Base-by-base conservation (phyloP, 2,888 invertebrate genomes). In the Neelides folsomi region DNA sequence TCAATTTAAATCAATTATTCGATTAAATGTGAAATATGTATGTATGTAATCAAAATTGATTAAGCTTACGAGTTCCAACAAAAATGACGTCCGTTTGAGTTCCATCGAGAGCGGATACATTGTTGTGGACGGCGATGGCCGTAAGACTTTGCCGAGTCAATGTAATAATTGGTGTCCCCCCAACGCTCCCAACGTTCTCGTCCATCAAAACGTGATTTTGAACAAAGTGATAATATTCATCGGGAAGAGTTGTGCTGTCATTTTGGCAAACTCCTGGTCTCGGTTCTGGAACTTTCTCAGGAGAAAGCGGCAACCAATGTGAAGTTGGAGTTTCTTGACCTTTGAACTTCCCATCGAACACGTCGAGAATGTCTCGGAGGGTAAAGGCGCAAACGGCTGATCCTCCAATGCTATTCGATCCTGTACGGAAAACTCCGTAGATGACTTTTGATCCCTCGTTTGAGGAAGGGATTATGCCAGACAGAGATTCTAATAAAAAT, bases 141-240 rank as follows among this genome's bases (percentile, higher is more conserved):
- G 95, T 94, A 72, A 95, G 90, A 37, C 58, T 19, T 47, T 64
- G 61, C n/a, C 53, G 53, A 46, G 64, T 56, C 27, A 93, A 81
- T 59, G 94, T 85, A 65, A 97, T 82, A 66, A 97, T 83, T 16
- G 97, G 97, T 68, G 86, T 83, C 57, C 89, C 86, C 67, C 93
- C 90, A 74, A 88, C 87, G 51, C 92, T 83, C 55, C 87, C 87
- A 54, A 97, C 93, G 57, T 92, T 86, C 70, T 92, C 88, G 72
- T 97, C 94, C 94, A 98, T 94, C 67, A 97, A 77, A 19, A 95
- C 86, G 72, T 97, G 95, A 12, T 86, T 84, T 74, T 92, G 93
- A 70, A 95, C 90, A 71, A 97, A 98, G 74, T 92, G 92, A 64
- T 94, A 77, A 51, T 92, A 92, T 64, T 86, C 80, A 72, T 94